Conservation (phyloP, 2,113 vertebrate genomes). For the Pimephales promelas region DNA sequence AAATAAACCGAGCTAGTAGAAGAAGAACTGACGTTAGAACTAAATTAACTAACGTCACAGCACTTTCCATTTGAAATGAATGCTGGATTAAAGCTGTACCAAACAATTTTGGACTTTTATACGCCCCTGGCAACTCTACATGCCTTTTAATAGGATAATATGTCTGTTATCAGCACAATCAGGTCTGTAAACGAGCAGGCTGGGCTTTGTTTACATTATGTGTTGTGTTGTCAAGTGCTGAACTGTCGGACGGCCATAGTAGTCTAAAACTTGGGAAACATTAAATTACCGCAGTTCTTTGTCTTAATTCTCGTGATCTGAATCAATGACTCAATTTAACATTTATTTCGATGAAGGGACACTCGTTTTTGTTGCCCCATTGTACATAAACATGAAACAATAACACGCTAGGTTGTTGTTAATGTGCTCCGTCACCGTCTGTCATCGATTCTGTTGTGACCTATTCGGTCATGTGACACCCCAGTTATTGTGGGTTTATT, state of each 20-base stretch:
- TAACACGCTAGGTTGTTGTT: not conserved
- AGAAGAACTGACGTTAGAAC: not conserved
- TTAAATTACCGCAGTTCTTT: no score
- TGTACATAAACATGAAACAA: not conserved
- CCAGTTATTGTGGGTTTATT: not conserved
- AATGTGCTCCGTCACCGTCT: not conserved
- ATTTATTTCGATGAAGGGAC: not conserved
- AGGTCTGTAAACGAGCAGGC: not conserved
- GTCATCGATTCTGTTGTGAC: not conserved
- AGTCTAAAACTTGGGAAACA: not conserved
- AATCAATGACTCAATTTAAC: not conserved
- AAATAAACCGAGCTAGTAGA: not conserved
- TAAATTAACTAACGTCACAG: not conserved
- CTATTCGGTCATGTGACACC: not conserved
- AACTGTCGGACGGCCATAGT: not conserved
- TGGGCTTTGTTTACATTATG: not conserved
- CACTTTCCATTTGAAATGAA: not conserved
- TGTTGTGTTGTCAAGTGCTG: constrained; percentile 28
- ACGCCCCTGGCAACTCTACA: not conserved
- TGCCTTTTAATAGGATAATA: not conserved
- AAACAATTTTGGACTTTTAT: no score
- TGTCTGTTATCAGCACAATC: not conserved
- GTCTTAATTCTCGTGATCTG: not conserved
- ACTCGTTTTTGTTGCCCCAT: not conserved
- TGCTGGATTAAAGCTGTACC: not conserved